These are phyloP conservation scores for Trematomus loennbergii DNA, from an alignment of 2,113 vertebrate species.

Conservation along the genomic window DNA sequence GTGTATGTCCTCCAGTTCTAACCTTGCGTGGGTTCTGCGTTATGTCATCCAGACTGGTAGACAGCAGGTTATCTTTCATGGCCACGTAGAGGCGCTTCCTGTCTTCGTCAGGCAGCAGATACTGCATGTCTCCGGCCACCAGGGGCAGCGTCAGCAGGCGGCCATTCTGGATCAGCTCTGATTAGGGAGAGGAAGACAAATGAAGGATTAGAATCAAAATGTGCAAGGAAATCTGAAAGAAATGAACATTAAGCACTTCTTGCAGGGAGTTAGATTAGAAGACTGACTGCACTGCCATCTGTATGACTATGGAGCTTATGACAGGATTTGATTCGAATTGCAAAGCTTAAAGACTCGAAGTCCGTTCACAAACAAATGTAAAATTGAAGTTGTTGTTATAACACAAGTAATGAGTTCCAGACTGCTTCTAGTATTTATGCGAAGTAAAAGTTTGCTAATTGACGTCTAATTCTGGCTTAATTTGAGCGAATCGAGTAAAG, in stretches of 20 bases:
- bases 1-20: conserved; percentile 33
- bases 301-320: neutral
- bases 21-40: conserved; percentile 84
- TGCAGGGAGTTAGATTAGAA: neutral
- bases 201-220: neutral
- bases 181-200: neutral
- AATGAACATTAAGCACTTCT: neutral
- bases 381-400: neutral
- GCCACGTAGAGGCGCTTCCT: conserved; percentile 82
- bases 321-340: neutral
- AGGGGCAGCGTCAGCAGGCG: conserved; percentile 82
- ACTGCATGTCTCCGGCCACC: conserved; percentile 81
- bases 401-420: too few species aligned
- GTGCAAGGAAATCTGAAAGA: neutral
- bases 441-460: neutral
- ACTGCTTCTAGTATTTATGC: neutral
- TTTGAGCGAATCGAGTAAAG: neutral
- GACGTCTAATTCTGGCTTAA: too few species aligned
- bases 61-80: conserved; percentile 86
- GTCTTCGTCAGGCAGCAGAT: conserved; percentile 84
- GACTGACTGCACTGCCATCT: neutral
- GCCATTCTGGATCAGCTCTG: conserved; percentile 84
- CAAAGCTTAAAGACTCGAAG: neutral
- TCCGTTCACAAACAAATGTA: neutral
- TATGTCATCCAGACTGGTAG: conserved; percentile 85